phyloP scores from a whole-genome alignment of 2,797 vertebrate species.

The Hydrophis major region DNA sequence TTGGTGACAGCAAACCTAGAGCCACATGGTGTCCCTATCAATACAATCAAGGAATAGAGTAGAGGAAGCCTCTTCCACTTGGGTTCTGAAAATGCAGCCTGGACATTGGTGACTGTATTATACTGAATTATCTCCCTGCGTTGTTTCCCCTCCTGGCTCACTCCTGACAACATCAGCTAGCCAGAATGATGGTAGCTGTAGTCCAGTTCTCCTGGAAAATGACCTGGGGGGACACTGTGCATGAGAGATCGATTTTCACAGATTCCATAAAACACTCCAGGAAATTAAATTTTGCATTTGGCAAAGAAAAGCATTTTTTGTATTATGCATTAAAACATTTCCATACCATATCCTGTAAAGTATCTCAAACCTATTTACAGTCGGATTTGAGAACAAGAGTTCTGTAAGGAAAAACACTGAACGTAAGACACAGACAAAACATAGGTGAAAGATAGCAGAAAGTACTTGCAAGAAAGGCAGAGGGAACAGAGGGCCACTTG shows the following conservation, averaged over 20 bases:
- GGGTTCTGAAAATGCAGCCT: neutral
- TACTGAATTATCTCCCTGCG: neutral
- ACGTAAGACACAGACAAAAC: neutral
- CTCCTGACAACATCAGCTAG: neutral
- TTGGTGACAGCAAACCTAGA: neutral
- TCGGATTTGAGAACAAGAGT: neutral
- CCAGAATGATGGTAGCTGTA: neutral
- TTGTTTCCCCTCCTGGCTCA: neutral
- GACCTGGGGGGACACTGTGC: neutral
- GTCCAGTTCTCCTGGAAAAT: neutral
- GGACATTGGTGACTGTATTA: neutral
- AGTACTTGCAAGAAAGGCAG: neutral
- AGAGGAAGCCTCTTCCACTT: neutral
- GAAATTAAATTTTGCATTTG: neutral
- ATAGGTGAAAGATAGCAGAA: neutral
- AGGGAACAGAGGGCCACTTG: accelerated
- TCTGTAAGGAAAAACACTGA: neutral
- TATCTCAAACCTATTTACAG: neutral
- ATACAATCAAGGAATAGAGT: neutral
- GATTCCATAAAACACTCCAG: neutral
- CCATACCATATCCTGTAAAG: neutral
- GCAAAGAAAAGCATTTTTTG: neutral
- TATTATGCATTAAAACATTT: neutral
- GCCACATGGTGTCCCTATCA: neutral
- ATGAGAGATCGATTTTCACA: neutral